Percentiles rank a stretch among this genome's conserved stretches.
Evolutionary conservation across 2,888 invertebrate species (phyloP).

Genomic region (Pediacus dermestoides): DNA sequence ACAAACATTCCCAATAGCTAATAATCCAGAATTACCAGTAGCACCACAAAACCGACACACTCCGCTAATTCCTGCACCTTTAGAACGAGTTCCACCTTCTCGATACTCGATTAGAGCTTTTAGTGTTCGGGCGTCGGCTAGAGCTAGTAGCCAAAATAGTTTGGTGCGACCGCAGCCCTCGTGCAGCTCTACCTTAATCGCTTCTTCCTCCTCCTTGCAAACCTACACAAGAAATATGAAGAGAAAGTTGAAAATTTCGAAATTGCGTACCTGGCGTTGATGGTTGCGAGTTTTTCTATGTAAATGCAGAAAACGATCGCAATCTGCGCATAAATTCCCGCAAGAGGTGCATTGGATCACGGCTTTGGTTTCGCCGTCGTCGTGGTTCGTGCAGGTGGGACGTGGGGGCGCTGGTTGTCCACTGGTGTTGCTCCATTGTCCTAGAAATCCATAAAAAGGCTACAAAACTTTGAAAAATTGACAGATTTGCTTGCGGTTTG

Average conservation of each 20-base stretch:
- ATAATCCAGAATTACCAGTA: constrained; percentile 74
- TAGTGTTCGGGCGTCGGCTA: constrained; percentile 89
- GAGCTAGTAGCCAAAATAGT: constrained; percentile 88
- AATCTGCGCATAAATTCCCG: constrained; percentile 91
- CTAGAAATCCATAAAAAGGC: constrained; percentile 56
- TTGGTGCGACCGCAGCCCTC: constrained; percentile 95
- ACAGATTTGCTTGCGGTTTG: too few species aligned
- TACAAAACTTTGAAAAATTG: too few species aligned
- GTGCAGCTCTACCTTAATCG: constrained; percentile 94
- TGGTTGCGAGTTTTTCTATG: constrained; percentile 83
- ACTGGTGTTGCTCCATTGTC: constrained; percentile 68
- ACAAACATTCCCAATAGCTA: constrained; percentile 92
- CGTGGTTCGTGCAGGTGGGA: constrained; percentile 92
- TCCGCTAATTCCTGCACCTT: constrained; percentile 54
- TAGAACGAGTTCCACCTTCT: constrained; percentile 61
- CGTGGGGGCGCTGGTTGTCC: constrained; percentile 60
- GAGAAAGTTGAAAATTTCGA: neutral
- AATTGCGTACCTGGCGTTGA: constrained; percentile 64
- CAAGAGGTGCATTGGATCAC: constrained; percentile 90
- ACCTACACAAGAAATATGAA: constrained; percentile 53
- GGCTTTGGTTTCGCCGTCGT: constrained; percentile 89
- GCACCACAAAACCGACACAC: constrained; percentile 90
- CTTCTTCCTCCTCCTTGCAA: constrained; percentile 94
- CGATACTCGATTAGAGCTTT: constrained; percentile 90
- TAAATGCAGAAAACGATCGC: constrained; percentile 92